Evolutionary conservation across 2,888 invertebrate genomes (phyloP).

Genomic region (Metallyticus violacea): DNA sequence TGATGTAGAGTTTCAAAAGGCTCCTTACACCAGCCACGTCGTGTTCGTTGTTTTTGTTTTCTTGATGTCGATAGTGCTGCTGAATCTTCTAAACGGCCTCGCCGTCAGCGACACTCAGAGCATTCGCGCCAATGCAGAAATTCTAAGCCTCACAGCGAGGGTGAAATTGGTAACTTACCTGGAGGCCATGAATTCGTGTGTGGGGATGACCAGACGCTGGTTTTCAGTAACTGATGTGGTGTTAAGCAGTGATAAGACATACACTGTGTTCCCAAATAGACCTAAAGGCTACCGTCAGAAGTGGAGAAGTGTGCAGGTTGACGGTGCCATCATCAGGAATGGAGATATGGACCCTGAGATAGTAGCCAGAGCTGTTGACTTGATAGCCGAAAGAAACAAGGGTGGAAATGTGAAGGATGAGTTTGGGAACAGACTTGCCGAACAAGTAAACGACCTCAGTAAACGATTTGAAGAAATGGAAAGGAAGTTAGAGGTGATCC

Average conservation of each 20-base stretch:
- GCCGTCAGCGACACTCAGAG: not conserved
- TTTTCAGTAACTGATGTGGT: not conserved
- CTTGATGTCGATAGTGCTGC: not conserved
- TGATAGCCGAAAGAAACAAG: not conserved
- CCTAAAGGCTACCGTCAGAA: not conserved
- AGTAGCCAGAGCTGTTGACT: not conserved
- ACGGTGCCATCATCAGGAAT: not conserved
- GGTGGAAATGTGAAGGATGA: not conserved
- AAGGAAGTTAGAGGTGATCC: not conserved
- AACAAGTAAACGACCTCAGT: not conserved
- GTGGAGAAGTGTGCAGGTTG: not conserved
- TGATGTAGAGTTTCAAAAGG: not conserved
- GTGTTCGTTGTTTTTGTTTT: not conserved
- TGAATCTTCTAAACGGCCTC: constrained; percentile 2
- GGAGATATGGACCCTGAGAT: not conserved
- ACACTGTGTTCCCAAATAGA: not conserved
- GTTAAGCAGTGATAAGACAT: not conserved
- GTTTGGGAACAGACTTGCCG: not conserved
- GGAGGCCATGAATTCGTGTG: not conserved
- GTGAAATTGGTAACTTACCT: not conserved
- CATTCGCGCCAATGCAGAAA: not conserved
- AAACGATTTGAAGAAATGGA: not conserved
- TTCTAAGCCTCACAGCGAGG: not conserved
- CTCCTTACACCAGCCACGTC: not conserved
- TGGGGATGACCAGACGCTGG: not conserved